Conservation (phyloP, 2,888 invertebrate genomes). For the Tuta absoluta region DNA sequence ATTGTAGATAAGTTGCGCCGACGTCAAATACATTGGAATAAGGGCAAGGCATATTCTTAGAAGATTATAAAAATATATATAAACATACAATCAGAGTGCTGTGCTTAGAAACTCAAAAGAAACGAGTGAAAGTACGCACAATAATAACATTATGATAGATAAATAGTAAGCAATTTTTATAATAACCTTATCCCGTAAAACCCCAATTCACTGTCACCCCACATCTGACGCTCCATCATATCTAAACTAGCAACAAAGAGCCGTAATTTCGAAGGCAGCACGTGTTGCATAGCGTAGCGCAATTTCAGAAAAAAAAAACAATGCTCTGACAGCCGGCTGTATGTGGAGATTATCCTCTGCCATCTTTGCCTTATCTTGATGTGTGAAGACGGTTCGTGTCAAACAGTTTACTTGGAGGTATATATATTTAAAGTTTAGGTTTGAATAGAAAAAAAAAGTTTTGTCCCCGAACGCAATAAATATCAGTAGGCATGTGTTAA, state of each 20-base stretch:
- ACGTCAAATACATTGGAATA: no score
- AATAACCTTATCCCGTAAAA: background rate
- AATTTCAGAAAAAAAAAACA: conserved; percentile 60
- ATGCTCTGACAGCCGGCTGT: conserved; percentile 43
- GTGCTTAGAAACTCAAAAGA: no score
- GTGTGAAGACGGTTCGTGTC: conserved; percentile 21
- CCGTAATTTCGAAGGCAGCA: conserved; percentile 69
- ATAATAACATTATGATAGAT: background rate
- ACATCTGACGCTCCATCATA: conserved; percentile 52
- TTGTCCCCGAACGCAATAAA: background rate
- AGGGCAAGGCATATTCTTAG: no score
- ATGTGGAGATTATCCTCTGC: conserved; percentile 37
- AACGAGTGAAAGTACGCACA: no score
- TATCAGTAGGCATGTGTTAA: no score
- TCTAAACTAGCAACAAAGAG: conserved; percentile 55
- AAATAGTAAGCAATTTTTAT: background rate
- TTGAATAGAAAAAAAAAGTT: background rate
- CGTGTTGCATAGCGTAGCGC: conserved; percentile 65
- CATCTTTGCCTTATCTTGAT: conserved; percentile 26
- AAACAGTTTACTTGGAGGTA: conserved; percentile 18
- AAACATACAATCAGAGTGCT: no score
- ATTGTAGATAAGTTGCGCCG: no score
- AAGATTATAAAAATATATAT: no score
- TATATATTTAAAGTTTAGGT: background rate
- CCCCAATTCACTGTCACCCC: conserved; percentile 12